These are phyloP conservation scores for Trachelus troglodyta DNA, from an alignment of 2,888 invertebrate genomes.

Conservation along the genomic window DNA sequence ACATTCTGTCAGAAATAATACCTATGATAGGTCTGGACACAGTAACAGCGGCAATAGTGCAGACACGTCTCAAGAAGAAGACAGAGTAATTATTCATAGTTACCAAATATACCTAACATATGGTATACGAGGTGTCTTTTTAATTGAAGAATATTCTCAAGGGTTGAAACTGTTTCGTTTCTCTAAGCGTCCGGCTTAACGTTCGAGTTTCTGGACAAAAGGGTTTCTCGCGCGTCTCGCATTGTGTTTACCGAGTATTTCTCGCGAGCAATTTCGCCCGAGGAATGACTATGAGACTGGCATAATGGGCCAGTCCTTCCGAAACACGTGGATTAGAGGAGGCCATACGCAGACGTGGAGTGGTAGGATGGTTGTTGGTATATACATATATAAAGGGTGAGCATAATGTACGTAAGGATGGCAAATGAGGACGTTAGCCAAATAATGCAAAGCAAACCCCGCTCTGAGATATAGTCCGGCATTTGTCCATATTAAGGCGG, in stretches of 20 bases:
- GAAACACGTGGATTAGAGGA: slow-evolving; percentile 11
- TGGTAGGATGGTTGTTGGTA: slow-evolving; percentile 4
- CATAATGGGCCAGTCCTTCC: slow-evolving; percentile 13
- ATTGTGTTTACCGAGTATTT: slow-evolving; percentile 5
- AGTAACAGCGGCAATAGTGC: too few species aligned
- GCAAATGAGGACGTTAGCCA: slow-evolving; percentile 57
- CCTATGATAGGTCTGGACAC: background rate
- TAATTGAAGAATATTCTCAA: background rate
- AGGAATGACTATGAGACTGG: slow-evolving; percentile 15
- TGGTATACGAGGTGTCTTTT: background rate
- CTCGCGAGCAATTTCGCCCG: slow-evolving; percentile 14
- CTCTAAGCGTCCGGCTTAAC: background rate
- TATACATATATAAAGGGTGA: slow-evolving; percentile 31
- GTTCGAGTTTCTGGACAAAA: background rate
- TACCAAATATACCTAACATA: background rate
- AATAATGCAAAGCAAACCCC: slow-evolving; percentile 63
- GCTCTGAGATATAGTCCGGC: slow-evolving; percentile 57
- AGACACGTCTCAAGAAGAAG: background rate
- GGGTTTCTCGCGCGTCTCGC: background rate
- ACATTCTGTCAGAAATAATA: background rate
- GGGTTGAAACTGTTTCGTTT: background rate
- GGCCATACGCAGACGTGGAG: background rate
- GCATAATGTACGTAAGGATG: slow-evolving; percentile 48
- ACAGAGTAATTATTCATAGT: background rate
- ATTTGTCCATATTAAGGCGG: slow-evolving; percentile 62